Percentiles rank a stretch among this genome's conserved stretches.
These are phyloP conservation scores for Pristionchus exspectatus DNA, from an alignment of 2,888 invertebrate species.

Conservation along the genomic window DNA sequence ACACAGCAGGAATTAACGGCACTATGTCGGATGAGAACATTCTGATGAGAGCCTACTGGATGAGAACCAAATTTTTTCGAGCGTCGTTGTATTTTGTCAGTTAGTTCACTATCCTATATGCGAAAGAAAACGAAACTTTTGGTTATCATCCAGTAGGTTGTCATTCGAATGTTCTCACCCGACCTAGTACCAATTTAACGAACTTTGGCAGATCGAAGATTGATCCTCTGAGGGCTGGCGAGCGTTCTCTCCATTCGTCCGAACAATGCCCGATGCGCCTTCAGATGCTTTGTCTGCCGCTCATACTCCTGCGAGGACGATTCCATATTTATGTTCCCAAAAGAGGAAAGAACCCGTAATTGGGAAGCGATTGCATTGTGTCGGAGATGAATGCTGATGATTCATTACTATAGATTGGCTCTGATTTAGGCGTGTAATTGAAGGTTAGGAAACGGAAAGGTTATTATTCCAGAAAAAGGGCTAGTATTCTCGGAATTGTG, in stretches of 20 bases:
- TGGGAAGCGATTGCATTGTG: not conserved
- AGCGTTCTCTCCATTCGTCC: conserved; percentile 32
- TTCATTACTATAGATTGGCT: not conserved
- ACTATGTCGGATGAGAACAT: no score
- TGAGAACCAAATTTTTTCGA: no score
- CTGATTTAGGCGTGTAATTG: no score
- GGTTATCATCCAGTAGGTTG: no score
- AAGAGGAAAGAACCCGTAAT: not conserved
- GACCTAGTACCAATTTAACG: no score
- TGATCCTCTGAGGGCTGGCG: not conserved
- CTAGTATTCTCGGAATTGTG: no score
- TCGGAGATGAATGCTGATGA: not conserved
- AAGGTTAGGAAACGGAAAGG: not conserved
- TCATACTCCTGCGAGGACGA: conserved; percentile 37
- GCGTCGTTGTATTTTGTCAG: no score
- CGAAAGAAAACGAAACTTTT: no score
- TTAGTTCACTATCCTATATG: no score
- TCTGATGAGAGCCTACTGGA: no score
- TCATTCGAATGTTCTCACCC: no score
- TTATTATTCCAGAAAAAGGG: not conserved
- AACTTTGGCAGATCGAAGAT: not conserved
- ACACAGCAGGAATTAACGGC: not conserved
- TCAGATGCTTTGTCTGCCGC: conserved; percentile 20
- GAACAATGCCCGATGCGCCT: conserved; percentile 44
- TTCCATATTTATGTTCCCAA: not conserved